Base-by-base conservation (phyloP, 2,888 invertebrate genomes). In the Clunio marinus region DNA sequence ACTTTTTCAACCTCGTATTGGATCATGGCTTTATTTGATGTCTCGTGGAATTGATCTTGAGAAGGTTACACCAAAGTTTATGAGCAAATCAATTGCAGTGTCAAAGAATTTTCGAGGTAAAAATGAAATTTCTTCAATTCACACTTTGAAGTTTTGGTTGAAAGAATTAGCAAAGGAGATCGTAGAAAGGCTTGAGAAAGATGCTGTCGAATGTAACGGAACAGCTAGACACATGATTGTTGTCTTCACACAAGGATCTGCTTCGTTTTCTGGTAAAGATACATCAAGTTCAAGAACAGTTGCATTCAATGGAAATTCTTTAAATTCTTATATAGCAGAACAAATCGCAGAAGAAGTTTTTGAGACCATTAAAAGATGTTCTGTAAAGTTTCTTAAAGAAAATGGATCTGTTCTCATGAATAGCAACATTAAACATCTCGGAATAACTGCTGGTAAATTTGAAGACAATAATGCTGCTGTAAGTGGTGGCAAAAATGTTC, bases 81-180 rank as follows among this genome's bases (percentile, higher is more conserved):
- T 94, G 68, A 84, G 94, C 0, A 96, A 96, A 78, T 96, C 96
- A 66, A 93, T 98, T 73, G 97, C 96, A 0, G 96, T 96, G 74
- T 92, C 94, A 76, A 98, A 98, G 80, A 92, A 92, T 75, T 96
- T 98, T 77, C 86, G 87, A 1, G 97, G 95, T 0, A 86, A 84
- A 74, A 84, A 84, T 72, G 88, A 90, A 8, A 83, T 96, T 3
- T 77, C 80, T 0, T 86, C 85, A 17, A 76, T 84, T 35, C 84
- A 87, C 27, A 84, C 85, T 69, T 81, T 93, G 20, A 81, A 82
- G 63, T 88, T 89, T 75, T 96, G 96, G 96, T 79, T 94, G 0
- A 81, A 81, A 57, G 91, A 93, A 74, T 79, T 97, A 13, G 83
- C 89, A 0, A 84, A 83, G 60, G 96, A 97, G 81, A 85, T 97